Conservation (phyloP, 2,113 vertebrate genomes). For the Larimichthys polyactis region DNA sequence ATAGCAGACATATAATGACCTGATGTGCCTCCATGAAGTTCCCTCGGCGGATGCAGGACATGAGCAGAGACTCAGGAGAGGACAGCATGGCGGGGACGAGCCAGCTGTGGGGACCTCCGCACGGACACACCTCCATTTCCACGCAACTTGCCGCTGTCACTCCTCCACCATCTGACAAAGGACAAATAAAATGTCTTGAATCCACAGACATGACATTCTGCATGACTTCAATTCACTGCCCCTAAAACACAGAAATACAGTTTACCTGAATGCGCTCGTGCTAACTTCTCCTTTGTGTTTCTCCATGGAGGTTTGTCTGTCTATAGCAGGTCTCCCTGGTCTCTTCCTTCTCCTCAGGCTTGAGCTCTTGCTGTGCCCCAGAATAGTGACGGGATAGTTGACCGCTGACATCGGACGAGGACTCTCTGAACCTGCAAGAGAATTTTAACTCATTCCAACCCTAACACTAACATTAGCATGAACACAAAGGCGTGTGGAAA, state of each 20-base stretch:
- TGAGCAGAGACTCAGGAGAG: conserved; percentile 94
- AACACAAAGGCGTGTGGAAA: neutral
- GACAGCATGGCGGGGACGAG: conserved; percentile 95
- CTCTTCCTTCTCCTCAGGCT: conserved; percentile 84
- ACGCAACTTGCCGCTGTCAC: conserved; percentile 55
- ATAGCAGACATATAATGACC: conserved; percentile 70
- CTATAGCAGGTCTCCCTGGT: conserved; percentile 78
- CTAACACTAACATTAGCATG: neutral
- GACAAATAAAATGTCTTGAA: neutral
- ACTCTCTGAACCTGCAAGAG: conserved; percentile 64
- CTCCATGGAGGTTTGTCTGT: conserved; percentile 81
- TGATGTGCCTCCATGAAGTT: conserved; percentile 95
- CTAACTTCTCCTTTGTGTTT: conserved; percentile 89
- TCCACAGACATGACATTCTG: neutral
- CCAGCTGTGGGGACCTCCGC: conserved; percentile 81
- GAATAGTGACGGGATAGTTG: conserved; percentile 28
- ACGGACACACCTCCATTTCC: conserved; percentile 79
- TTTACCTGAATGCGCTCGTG: conserved; percentile 91
- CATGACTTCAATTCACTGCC: neutral
- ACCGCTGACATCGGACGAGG: conserved; percentile 29
- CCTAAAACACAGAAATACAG: neutral
- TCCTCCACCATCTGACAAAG: conserved; percentile 85
- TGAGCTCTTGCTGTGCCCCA: conserved; percentile 74
- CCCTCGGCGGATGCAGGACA: conserved; percentile 91
- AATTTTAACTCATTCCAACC: neutral